Evolutionary conservation across 2,113 vertebrate genomes (phyloP).

Genomic region (Ictalurus furcatus): DNA sequence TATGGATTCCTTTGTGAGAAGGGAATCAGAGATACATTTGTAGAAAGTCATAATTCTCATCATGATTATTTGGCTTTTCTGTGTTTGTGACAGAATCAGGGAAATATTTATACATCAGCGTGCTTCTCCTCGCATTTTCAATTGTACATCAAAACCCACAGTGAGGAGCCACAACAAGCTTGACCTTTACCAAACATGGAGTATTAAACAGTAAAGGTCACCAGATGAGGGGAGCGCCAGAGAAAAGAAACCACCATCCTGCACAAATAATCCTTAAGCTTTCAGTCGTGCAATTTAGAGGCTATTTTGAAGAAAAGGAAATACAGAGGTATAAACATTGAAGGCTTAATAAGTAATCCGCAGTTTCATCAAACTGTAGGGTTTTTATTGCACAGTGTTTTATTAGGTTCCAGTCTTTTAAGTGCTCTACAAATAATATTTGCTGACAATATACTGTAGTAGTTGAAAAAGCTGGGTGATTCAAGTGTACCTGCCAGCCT

Average conservation of each 20-base stretch:
- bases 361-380: slow-evolving; percentile 29
- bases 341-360: slow-evolving; percentile 27
- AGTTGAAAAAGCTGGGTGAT: background rate
- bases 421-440: background rate
- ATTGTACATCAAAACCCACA: slow-evolving; percentile 72
- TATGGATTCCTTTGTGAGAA: background rate
- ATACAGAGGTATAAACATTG: slow-evolving; percentile 9
- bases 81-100: slow-evolving; percentile 64
- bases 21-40: slow-evolving; percentile 28
- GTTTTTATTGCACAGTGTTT: background rate
- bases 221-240: slow-evolving; percentile 53
- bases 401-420: slow-evolving; percentile 27
- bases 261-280: slow-evolving; percentile 33
- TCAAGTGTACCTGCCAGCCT: background rate
- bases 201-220: slow-evolving; percentile 79
- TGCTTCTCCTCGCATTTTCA: slow-evolving; percentile 64
- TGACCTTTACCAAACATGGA: slow-evolving; percentile 78
- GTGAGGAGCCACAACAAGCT: slow-evolving; percentile 71
- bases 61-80: slow-evolving; percentile 67
- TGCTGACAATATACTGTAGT: too few relatives aligned
- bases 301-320: slow-evolving; percentile 30
- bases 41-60: slow-evolving; percentile 52
- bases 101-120: slow-evolving; percentile 67
- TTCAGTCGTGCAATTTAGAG: slow-evolving; percentile 26
- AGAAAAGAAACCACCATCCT: slow-evolving; percentile 57